Percentiles rank a stretch among this genome's conserved stretches.
These are phyloP conservation scores for Telenomus remus DNA, from an alignment of 1,140 invertebrate genomes.

Conservation along the genomic window DNA sequence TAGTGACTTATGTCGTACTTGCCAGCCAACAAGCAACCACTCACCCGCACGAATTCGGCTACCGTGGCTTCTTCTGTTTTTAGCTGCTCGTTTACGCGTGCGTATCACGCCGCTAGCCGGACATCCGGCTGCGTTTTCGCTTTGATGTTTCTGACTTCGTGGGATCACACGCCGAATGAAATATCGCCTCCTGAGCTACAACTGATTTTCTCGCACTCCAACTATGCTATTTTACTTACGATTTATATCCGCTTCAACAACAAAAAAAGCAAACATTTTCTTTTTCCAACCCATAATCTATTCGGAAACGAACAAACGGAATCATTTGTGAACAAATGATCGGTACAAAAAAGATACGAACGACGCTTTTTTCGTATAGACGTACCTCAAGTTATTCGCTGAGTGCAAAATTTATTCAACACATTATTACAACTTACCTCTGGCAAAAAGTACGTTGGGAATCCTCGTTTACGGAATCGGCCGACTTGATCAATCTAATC, in stretches of 20 bases:
- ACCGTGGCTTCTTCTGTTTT: conserved; percentile 49
- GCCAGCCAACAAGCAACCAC: conserved; percentile 61
- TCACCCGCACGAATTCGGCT: conserved; percentile 63
- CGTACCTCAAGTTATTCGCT: conserved; percentile 27
- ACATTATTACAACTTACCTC: conserved; percentile 49
- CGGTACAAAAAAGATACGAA: conserved; percentile 27
- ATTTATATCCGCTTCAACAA: conserved; percentile 35
- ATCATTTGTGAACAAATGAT: conserved; percentile 48
- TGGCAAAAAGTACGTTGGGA: conserved; percentile 45
- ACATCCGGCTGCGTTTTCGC: conserved; percentile 67
- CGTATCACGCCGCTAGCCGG: conserved; percentile 62
- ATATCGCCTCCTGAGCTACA: conserved; percentile 61
- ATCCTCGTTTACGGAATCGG: conserved; percentile 51
- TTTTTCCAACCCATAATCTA: conserved; percentile 9
- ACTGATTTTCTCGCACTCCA: conserved; percentile 43
- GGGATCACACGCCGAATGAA: conserved; percentile 68
- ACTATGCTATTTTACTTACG: conserved; percentile 17
- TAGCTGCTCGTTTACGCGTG: conserved; percentile 41
- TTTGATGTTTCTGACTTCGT: conserved; percentile 69
- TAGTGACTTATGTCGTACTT: conserved; percentile 73
- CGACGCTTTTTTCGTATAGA: conserved; percentile 5
- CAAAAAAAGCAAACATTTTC: too few species aligned
- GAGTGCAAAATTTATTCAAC: conserved; percentile 41
- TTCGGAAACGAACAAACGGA: conserved; percentile 11
- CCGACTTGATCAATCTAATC: conserved; percentile 59